Conservation (phyloP, 1,140 invertebrate species). For the Calosoma granatense region DNA sequence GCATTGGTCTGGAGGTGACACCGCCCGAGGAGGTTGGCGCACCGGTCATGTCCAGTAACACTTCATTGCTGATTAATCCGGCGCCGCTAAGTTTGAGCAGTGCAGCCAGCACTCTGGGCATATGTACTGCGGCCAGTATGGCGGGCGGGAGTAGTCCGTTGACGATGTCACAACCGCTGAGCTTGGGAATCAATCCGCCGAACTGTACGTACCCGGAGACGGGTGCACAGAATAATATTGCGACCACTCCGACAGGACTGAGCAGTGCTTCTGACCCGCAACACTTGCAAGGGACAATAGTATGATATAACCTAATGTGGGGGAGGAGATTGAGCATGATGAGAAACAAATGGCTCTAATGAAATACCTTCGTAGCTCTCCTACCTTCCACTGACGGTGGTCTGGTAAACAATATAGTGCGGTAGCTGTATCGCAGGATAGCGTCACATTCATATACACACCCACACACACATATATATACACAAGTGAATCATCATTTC, state of each 20-base stretch:
- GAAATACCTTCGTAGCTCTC: conserved; percentile 15
- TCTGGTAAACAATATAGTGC: not conserved
- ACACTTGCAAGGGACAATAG: conserved; percentile 76
- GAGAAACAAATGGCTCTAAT: conserved; percentile 56
- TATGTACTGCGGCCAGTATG: conserved; percentile 38
- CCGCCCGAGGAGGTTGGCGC: conserved; percentile 63
- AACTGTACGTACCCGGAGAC: conserved; percentile 17
- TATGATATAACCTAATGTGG: conserved; percentile 89
- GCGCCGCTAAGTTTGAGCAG: conserved; percentile 33
- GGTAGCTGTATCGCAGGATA: not conserved
- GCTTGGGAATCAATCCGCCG: conserved; percentile 24
- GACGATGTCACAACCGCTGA: conserved; percentile 19
- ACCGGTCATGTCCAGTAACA: conserved; percentile 40
- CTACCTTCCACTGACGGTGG: conserved; percentile 25
- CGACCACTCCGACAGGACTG: conserved; percentile 17
- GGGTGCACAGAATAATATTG: conserved; percentile 19
- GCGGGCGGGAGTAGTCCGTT: conserved; percentile 40
- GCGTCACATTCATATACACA: conserved; percentile 6
- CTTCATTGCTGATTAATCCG: conserved; percentile 44
- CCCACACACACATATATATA: too few species aligned
- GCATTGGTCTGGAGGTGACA: conserved; percentile 71
- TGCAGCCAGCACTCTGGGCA: conserved; percentile 27
- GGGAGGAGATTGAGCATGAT: conserved; percentile 64
- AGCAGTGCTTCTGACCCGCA: conserved; percentile 49
- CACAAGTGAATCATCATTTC: too few species aligned